Evolutionary conservation across 2,113 vertebrate genomes (phyloP).

Genomic region (Hypanus sabinus): DNA sequence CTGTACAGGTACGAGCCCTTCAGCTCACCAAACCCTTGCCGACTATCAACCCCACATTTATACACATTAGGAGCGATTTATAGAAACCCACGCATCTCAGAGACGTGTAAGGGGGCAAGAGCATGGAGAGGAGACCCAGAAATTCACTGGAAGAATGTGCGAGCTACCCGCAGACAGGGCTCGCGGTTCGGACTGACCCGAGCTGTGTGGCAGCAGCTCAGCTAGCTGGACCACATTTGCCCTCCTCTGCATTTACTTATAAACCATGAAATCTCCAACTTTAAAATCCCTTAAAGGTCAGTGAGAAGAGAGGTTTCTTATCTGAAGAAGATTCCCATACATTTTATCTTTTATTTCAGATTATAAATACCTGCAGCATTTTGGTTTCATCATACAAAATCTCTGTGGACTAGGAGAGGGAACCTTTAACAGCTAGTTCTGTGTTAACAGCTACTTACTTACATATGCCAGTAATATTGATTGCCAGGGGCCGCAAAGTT

Average conservation of each 20-base stretch:
- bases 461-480: background rate
- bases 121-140: no score
- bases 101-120: no score
- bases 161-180: no score
- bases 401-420: background rate
- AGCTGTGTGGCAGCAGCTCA: no score
- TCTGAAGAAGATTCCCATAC: background rate
- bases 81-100: no score
- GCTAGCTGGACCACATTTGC: background rate
- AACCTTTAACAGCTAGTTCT: background rate
- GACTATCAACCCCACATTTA: no score
- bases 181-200: no score
- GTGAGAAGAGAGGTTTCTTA: background rate
- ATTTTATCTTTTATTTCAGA: background rate
- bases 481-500: background rate
- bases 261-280: background rate
- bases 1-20: no score
- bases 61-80: no score
- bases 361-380: background rate
- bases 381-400: background rate
- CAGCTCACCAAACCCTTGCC: no score
- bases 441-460: constrained; percentile 3
- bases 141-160: no score
- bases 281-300: background rate
- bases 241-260: background rate